Evolutionary conservation across 2,888 invertebrate genomes (phyloP).

Genomic region (Pheosia tremula): DNA sequence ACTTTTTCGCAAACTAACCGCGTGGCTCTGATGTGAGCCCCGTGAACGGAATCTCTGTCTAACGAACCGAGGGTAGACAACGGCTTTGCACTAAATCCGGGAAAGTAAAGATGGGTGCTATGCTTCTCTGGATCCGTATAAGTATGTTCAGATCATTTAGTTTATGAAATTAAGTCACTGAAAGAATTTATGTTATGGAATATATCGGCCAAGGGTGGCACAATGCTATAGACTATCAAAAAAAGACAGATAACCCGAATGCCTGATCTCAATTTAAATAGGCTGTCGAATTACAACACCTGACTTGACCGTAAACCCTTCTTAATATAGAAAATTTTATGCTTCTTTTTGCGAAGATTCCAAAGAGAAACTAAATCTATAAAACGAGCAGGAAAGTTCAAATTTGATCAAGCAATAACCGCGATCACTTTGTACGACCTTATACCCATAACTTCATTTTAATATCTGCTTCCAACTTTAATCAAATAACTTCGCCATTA

Average conservation of each 20-base stretch:
- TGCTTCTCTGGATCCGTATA: neutral
- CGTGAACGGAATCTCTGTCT: conserved; percentile 43
- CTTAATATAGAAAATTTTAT: too few species aligned
- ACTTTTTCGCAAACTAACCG: conserved; percentile 35
- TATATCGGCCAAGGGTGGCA: too few species aligned
- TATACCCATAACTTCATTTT: neutral
- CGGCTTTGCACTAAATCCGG: conserved; percentile 27
- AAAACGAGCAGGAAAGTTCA: neutral
- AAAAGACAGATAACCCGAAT: too few species aligned
- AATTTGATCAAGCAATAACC: conserved; percentile 22
- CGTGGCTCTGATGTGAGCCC: conserved; percentile 17
- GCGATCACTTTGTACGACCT: conserved; percentile 7
- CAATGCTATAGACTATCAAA: too few species aligned
- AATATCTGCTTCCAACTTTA: conserved; percentile 2
- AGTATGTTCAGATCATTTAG: too few species aligned
- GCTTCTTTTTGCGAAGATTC: neutral
- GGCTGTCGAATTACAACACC: too few species aligned
- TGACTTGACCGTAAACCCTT: too few species aligned
- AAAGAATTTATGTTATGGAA: too few species aligned
- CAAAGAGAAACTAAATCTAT: neutral
- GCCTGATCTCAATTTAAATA: too few species aligned
- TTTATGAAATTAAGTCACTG: too few species aligned
- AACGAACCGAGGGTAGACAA: conserved; percentile 47
- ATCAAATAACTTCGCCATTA: conserved; percentile 24
- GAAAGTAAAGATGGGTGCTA: neutral